Percentiles rank a stretch among this genome's conserved stretches.
Evolutionary conservation across 2,888 invertebrate species (phyloP).

Genomic region (Yponomeuta cagnagella): DNA sequence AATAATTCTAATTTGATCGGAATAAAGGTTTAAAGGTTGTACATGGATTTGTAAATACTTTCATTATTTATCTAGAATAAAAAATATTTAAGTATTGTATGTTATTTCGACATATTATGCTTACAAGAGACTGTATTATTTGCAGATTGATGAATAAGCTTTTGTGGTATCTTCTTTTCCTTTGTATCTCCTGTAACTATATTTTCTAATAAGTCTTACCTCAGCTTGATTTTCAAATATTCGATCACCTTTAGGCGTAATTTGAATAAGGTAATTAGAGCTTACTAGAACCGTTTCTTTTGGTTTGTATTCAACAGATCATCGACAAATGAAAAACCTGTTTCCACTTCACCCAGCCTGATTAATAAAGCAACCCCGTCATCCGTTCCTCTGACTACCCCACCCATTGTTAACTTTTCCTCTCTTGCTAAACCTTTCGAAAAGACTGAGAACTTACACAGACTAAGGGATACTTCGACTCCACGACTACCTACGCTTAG

Average conservation of each 20-base stretch:
- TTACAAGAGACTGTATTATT: conserved; percentile 15
- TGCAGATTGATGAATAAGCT: conserved; percentile 30
- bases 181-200: conserved; percentile 23
- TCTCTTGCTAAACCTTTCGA: conserved; percentile 69
- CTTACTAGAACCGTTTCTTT: conserved; percentile 65
- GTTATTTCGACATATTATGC: conserved; percentile 13
- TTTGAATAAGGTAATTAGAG: conserved; percentile 29
- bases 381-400: conserved; percentile 41
- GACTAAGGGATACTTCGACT: conserved; percentile 55
- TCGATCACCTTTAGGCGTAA: not conserved
- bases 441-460: conserved; percentile 60
- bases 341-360: conserved; percentile 43
- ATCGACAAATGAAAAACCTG: conserved; percentile 70
- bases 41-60: conserved; percentile 27
- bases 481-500: conserved; percentile 43
- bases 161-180: conserved; percentile 64
- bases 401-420: conserved; percentile 55
- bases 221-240: not conserved
- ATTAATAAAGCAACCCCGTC: conserved; percentile 38
- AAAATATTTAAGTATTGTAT: conserved; percentile 5
- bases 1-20: conserved; percentile 10
- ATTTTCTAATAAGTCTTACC: not conserved
- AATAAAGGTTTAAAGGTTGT: conserved; percentile 49
- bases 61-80: conserved; percentile 3
- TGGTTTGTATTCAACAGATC: conserved; percentile 76